Evolutionary conservation across 2,113 vertebrate species (phyloP), one percentile per base, ranked within the genome.

Genomic region (Agelaius tricolor): DNA sequence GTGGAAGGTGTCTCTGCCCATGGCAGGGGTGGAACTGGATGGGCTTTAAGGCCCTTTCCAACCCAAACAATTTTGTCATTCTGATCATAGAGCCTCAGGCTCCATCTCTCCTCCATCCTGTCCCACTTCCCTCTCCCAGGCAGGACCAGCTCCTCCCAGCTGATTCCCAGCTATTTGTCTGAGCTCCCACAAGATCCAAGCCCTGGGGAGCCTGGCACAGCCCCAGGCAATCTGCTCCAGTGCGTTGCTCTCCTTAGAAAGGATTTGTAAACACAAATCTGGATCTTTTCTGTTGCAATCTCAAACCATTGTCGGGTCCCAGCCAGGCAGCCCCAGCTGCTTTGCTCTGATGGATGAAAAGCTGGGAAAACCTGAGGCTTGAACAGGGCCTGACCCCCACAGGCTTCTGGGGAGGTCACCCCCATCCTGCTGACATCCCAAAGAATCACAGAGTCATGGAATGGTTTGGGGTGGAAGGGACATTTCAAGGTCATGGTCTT

Each of bases 231-330:
- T 93, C 93, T 94, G 91, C 94, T 94, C 91, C 94, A 95, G 86
- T 13, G n/a, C 39, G 7, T 69, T 73, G 28, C 90, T 86, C 6
- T 93, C 94, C 95, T 94, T 66, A 95, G 95, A 79, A 83, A 93
- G 54, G 92, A 95, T 96, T 94, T 95, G 93, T 90, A 96, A 93
- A 95, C 95, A 96, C 84, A 92, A 84, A 90, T 90, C 91, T 95
- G 94, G 83, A 91, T 84, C 89, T 51, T 90, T 94, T 96, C 87
- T 92, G 52, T 74, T 78, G 89, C 95, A 93, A 91, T 95, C 93
- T 86, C 81, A 86, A 65, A 33, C 83, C 82, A 93, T 96, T 97
- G 93, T 94, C 73, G 11, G 31, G 69, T 74, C 80, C 72, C 85
- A 4, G 16, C 24, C 14, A 55, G 2, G 33, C 84, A 96, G 85